Conservation (phyloP, 2,888 invertebrate species). For the Timema cristinae region DNA sequence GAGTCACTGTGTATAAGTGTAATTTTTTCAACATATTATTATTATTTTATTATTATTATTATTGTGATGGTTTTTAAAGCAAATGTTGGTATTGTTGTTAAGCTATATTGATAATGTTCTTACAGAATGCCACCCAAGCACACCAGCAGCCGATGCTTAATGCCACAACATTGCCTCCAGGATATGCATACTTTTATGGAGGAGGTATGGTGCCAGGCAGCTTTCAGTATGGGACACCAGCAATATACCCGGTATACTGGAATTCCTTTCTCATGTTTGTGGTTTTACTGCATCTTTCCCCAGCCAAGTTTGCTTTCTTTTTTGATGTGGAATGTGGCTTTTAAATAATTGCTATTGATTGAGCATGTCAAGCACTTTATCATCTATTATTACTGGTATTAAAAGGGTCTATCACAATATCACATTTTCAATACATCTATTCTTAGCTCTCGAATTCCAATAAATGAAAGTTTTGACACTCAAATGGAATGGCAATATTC, state of each 20-base stretch:
- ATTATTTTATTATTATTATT: not conserved
- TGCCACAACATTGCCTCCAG: constrained; percentile 61
- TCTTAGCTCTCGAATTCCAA: too few relatives aligned
- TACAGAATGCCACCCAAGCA: constrained; percentile 43
- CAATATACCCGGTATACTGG: constrained; percentile 58
- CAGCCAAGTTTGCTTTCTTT: too few relatives aligned
- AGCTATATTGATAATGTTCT: constrained; percentile 3
- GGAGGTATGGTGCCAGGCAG: constrained; percentile 60
- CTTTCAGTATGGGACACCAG: constrained; percentile 65
- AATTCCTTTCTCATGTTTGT: too few relatives aligned
- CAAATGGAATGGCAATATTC: too few relatives aligned
- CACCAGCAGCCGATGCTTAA: constrained; percentile 62
- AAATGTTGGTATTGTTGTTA: not conserved
- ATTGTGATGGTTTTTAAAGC: not conserved
- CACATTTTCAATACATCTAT: too few relatives aligned
- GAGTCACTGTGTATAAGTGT: not conserved
- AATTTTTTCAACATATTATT: not conserved
- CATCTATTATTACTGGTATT: too few relatives aligned
- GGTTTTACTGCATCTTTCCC: too few relatives aligned
- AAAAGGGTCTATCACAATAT: too few relatives aligned
- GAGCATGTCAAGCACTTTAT: too few relatives aligned
- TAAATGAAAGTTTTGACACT: too few relatives aligned
- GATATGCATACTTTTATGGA: constrained; percentile 69
- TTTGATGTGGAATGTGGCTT: too few relatives aligned
- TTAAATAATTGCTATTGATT: too few relatives aligned